Conservation (phyloP, 30 jellyfish, hydroid and myxozoan species). For the Turritopsis rubra region DNA sequence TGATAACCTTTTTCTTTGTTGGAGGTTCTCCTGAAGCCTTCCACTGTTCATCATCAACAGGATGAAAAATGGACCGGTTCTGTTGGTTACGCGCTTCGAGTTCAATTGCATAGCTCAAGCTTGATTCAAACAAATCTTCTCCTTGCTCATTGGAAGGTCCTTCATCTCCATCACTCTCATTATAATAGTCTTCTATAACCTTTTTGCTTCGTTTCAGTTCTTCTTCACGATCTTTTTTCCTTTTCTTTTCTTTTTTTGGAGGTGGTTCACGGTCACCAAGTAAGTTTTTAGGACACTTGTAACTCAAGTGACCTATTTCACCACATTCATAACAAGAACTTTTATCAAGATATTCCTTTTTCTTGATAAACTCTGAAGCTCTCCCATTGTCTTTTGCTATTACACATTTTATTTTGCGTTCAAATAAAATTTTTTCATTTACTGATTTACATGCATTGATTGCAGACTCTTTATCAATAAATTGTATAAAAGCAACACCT, state of each 20-base stretch:
- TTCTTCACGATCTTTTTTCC: slow-evolving; percentile 29
- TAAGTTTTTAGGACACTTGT: slow-evolving; percentile 81
- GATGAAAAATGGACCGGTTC: not conserved
- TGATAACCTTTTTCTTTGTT: slow-evolving; percentile 43
- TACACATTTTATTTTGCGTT: slow-evolving; percentile 83
- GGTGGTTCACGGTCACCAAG: slow-evolving; percentile 98
- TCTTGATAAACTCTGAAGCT: slow-evolving; percentile 79
- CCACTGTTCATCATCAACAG: slow-evolving; percentile 39
- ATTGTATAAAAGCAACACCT: slow-evolving; percentile 95
- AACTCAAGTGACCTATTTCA: slow-evolving; percentile 87
- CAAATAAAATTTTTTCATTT: slow-evolving; percentile 77
- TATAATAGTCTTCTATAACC: slow-evolving; percentile 26
- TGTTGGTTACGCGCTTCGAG: slow-evolving; percentile 40
- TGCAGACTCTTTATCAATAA: slow-evolving; percentile 63
- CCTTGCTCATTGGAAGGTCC: slow-evolving; percentile 68
- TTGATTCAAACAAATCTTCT: slow-evolving; percentile 76
- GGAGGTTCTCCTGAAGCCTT: slow-evolving; percentile 27
- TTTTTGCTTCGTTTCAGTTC: slow-evolving; percentile 18
- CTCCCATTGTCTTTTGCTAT: slow-evolving; percentile 87
- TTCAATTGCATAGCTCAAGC: slow-evolving; percentile 79
- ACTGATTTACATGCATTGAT: slow-evolving; percentile 72
- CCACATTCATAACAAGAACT: slow-evolving; percentile 92
- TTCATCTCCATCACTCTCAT: slow-evolving; percentile 38
- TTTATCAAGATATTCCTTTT: slow-evolving; percentile 90
- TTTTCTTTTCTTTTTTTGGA: slow-evolving; percentile 74